Percentiles rank a stretch among this genome's conserved stretches.
Conservation (phyloP, 1,140 invertebrate genomes). For the Hetaerina americana region DNA sequence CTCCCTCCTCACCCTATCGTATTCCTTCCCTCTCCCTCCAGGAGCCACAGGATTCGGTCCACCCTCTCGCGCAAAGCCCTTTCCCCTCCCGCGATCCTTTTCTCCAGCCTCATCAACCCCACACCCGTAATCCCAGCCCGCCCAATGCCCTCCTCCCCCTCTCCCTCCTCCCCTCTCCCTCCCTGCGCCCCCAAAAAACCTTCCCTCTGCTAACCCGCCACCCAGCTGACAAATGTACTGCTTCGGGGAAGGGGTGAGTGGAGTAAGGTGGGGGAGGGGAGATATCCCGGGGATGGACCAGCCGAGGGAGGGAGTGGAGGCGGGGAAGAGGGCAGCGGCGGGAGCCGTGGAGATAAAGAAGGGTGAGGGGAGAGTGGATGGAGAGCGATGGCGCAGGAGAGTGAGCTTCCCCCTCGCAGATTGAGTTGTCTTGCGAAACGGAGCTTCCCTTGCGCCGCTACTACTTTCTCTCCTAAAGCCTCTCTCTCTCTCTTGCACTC, state of each 20-base stretch:
- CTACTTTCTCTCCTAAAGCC: no score
- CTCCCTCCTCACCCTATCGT: background rate
- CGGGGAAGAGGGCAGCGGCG: background rate
- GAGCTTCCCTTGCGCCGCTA: no score
- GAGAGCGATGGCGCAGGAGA: background rate
- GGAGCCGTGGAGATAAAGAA: background rate
- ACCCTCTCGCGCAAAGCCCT: background rate
- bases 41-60: background rate
- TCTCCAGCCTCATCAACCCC: background rate
- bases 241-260: background rate
- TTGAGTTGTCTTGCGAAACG: background rate
- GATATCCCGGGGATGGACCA: background rate
- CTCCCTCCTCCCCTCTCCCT: background rate
- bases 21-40: background rate
- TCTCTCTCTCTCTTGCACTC: no score
- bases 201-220: background rate
- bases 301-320: background rate
- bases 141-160: background rate
- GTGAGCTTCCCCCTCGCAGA: background rate
- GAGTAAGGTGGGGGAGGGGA: no score
- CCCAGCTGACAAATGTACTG: background rate
- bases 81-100: background rate
- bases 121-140: background rate
- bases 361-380: background rate
- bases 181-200: background rate